These are phyloP conservation scores for Pangasianodon hypophthalmus DNA, from an alignment of 2,113 vertebrate genomes.

Conservation along the genomic window DNA sequence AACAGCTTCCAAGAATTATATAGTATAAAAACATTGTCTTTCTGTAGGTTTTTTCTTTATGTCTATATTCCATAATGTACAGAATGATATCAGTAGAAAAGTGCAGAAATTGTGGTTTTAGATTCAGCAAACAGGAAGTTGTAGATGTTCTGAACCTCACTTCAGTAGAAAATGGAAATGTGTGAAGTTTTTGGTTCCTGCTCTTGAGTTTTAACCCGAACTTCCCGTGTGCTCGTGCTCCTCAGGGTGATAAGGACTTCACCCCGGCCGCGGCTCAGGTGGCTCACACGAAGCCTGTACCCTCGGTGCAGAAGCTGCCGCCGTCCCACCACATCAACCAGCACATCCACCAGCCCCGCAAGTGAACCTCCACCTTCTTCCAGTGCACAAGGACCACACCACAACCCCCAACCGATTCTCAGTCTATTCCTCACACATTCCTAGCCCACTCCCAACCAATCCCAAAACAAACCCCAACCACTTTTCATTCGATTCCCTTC, in stretches of 20 bases:
- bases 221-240: constrained; percentile 12
- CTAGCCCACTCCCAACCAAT: not conserved
- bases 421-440: not conserved
- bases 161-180: not conserved
- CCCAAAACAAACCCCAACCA: not conserved
- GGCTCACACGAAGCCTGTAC: constrained; percentile 97
- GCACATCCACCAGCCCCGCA: constrained; percentile 97
- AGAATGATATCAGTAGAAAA: not conserved
- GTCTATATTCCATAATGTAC: not conserved
- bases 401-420: constrained; percentile 48
- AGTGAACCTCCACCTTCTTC: constrained; percentile 74
- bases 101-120: not conserved
- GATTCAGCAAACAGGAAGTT: not conserved
- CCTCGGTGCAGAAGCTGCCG: constrained; percentile 86
- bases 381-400: constrained; percentile 60
- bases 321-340: constrained; percentile 81
- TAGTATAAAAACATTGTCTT: not conserved
- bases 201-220: not conserved
- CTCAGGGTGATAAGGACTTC: constrained; percentile 96
- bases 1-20: not conserved
- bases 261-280: constrained; percentile 95
- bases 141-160: not conserved
- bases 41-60: not conserved
- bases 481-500: not conserved
- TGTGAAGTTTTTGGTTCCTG: not conserved